Percentiles rank a stretch among this genome's conserved stretches.
Evolutionary conservation across 2,888 invertebrate genomes (phyloP).

Genomic region (Sinodicranocentrus sp.): DNA sequence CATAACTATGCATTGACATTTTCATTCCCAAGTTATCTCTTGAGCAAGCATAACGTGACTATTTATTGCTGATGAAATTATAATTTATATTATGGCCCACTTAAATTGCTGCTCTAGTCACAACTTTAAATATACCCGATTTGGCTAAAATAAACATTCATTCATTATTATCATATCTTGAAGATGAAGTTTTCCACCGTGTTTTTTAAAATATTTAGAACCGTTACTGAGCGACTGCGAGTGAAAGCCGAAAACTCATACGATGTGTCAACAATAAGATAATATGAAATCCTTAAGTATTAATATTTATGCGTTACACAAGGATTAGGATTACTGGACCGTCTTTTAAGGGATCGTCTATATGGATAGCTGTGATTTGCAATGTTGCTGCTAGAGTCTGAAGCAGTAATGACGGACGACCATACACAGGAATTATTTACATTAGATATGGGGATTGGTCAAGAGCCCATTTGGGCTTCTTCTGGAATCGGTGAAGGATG

Average conservation of each 20-base stretch:
- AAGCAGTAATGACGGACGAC: neutral
- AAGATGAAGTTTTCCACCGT: neutral
- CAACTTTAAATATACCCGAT: neutral
- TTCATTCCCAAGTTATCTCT: too few relatives aligned
- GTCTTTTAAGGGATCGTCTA: conserved; percentile 58
- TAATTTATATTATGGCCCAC: too few relatives aligned
- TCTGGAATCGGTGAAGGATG: conserved; percentile 80
- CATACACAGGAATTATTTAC: conserved; percentile 30
- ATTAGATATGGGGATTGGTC: conserved; percentile 53
- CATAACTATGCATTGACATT: too few relatives aligned
- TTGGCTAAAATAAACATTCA: neutral
- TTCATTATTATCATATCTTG: neutral
- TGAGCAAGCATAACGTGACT: too few relatives aligned
- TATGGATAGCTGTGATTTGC: conserved; percentile 5
- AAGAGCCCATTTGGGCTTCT: conserved; percentile 54
- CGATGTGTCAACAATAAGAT: neutral
- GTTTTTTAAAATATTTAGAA: neutral
- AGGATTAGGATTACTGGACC: conserved; percentile 67
- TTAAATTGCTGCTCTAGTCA: neutral
- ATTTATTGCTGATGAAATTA: too few relatives aligned
- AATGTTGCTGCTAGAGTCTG: neutral
- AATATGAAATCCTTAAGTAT: neutral
- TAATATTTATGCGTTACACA: conserved; percentile 51
- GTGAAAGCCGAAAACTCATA: too few relatives aligned
- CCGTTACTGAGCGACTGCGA: neutral